Base-by-base conservation (phyloP, 2,797 vertebrate genomes). In the Sphaeramia orbicularis region DNA sequence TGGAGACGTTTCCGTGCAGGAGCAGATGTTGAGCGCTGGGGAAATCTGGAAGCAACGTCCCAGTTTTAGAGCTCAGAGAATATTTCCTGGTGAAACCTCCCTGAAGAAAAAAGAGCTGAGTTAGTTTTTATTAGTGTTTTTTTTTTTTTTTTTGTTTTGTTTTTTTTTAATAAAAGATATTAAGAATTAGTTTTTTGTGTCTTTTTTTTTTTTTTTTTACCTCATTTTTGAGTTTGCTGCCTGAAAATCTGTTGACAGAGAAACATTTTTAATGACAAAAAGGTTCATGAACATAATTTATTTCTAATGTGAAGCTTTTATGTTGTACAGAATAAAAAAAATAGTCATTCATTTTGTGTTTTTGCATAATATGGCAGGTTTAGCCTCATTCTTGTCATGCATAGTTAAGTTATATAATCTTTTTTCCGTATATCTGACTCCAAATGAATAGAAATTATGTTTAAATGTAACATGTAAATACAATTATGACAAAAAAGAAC, bases 1-100 rank as follows among this genome's bases (percentile, higher is more conserved):
- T 97, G 83, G 97, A 96, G 87, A 96, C 80, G 51, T 95, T 95
- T 49, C 94, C 95, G 80, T 97, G 96, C 85, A 99, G 95, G 52
- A 98, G 90, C 57, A 99, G 95, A 73, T 99, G 97, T 76, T 97
- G 96, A 71, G 96, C 96, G 27, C 90, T 97, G 61, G 97, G 98
- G 78, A 99, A 99, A 79, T 99, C 97, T 37, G 98, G 98, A 19
- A 99, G 96, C 49, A 99, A 89, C 0, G 97, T 99, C 87, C 97
- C 98, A 1, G 97, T 99, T 94, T 99, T 99, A 62, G 97, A 99
- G 87, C 96, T 99, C 68, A 99, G 89, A 13, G 97, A 99, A 80
- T 99, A 99, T 93, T 99, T 99, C 65, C 97, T 95, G 77, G 97
- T 99, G 85, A 99, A 99, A 48, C 98, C 97, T 65, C 98, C 98